Evolutionary conservation across 2,888 invertebrate species (phyloP).

Genomic region (Steromphala cineraria): DNA sequence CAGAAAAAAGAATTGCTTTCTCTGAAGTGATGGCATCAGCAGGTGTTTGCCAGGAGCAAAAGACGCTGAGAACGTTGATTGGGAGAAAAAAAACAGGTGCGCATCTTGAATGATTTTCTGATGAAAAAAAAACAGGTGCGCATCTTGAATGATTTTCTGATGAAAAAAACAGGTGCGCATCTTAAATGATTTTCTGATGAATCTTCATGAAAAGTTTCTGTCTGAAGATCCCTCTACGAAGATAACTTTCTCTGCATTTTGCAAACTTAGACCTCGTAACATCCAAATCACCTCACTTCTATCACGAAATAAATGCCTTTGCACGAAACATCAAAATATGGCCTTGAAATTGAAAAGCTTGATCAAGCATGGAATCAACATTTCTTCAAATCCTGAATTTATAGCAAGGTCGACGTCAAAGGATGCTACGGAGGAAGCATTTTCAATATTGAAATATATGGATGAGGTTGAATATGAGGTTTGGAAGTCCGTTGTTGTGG

Average conservation of each 20-base stretch:
- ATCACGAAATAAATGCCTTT: constrained; percentile 9
- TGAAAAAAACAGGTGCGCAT: constrained; percentile 24
- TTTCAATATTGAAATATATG: background rate
- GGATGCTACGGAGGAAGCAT: background rate
- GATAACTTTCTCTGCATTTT: constrained; percentile 12
- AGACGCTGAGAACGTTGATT: constrained; percentile 11
- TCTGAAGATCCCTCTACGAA: constrained; percentile 14
- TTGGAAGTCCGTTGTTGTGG: background rate
- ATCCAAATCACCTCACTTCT: constrained; percentile 1
- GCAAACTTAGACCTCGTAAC: background rate
- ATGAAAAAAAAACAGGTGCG: constrained; percentile 24
- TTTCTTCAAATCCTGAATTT: background rate
- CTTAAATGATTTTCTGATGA: constrained; percentile 28
- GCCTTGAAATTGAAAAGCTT: background rate
- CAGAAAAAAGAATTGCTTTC: background rate
- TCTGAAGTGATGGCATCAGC: constrained; percentile 26
- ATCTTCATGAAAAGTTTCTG: constrained; percentile 29
- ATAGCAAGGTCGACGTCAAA: background rate
- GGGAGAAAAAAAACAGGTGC: constrained; percentile 18
- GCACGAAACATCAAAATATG: constrained; percentile 6
- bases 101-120: constrained; percentile 29
- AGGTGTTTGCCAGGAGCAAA: constrained; percentile 31
- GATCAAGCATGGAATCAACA: background rate
- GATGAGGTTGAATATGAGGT: too few relatives aligned
- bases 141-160: constrained; percentile 27